Percentiles rank a stretch among this genome's conserved stretches.
These are phyloP conservation scores for Pachypanchax playfairii DNA, from an alignment of 2,113 vertebrate species.

Conservation along the genomic window DNA sequence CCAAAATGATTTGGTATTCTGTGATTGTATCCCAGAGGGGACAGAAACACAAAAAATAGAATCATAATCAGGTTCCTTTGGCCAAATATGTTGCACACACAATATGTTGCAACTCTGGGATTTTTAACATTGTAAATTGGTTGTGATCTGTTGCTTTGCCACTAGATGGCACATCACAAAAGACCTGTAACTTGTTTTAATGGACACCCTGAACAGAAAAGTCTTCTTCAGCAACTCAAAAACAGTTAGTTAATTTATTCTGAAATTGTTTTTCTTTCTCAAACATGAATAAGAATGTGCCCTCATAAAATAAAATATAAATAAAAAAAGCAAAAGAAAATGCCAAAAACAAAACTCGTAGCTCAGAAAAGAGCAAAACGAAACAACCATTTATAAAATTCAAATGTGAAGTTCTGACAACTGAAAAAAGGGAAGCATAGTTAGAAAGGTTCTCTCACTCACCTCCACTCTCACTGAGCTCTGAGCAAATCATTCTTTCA, in stretches of 20 bases:
- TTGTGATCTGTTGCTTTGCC: not conserved
- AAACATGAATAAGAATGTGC: not conserved
- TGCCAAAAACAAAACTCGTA: constrained; percentile 17
- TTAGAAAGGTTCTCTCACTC: no score
- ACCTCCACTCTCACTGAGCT: no score
- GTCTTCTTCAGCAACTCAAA: not conserved
- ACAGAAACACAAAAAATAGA: no score
- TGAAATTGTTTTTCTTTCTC: not conserved
- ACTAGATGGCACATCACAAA: not conserved
- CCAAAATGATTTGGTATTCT: no score
- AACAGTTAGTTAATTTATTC: not conserved
- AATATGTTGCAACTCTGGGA: no score
- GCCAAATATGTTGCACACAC: no score
- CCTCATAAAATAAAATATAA: constrained; percentile 1
- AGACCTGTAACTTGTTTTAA: not conserved
- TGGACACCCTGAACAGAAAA: not conserved
- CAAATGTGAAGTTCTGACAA: no score
- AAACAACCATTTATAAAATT: no score
- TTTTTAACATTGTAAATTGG: not conserved
- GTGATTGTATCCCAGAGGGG: no score
- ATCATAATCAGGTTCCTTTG: no score
- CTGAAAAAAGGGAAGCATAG: no score
- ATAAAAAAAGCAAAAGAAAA: constrained; percentile 15
- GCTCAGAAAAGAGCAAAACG: constrained; percentile 48
- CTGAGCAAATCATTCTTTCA: no score